Conservation (phyloP, 2,888 invertebrate genomes). For the Eremobia ochroleuca region DNA sequence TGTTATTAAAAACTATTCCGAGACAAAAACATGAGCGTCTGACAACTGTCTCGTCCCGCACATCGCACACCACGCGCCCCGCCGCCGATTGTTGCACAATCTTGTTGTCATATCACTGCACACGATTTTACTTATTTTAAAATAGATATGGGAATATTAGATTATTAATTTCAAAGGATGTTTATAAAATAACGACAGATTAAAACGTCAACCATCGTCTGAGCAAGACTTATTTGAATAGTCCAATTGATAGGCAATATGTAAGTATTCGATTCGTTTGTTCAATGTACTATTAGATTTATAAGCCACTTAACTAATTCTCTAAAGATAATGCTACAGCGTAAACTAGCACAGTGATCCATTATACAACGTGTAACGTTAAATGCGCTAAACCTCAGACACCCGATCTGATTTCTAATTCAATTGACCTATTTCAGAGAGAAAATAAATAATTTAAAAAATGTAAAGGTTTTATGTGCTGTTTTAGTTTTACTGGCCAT, state of each 20-base stretch:
- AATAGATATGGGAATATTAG: slow-evolving; percentile 4
- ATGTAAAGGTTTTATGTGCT: no score
- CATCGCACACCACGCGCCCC: slow-evolving; percentile 49
- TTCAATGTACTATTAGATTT: slow-evolving; percentile 11
- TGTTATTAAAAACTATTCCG: slow-evolving; percentile 70
- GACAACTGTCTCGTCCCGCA: slow-evolving; percentile 71
- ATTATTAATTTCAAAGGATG: slow-evolving; percentile 15
- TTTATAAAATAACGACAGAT: slow-evolving; percentile 29
- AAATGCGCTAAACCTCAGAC: no score
- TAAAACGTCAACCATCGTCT: slow-evolving; percentile 14
- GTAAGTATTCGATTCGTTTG: slow-evolving; percentile 1
- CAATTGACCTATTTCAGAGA: no score
- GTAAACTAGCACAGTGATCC: slow-evolving; percentile 15
- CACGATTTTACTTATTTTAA: slow-evolving; percentile 21
- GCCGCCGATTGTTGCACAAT: slow-evolving; percentile 44
- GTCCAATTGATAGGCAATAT: background rate
- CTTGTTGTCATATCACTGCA: slow-evolving; percentile 35
- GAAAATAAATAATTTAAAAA: no score
- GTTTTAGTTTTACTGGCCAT: no score
- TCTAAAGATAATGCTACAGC: slow-evolving; percentile 4
- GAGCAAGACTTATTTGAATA: slow-evolving; percentile 13
- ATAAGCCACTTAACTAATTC: slow-evolving; percentile 1
- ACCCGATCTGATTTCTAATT: no score
- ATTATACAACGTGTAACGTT: no score
- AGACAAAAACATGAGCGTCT: slow-evolving; percentile 75